Conservation (phyloP, 2,888 invertebrate species). For the Gymnosoma rotundatum region DNA sequence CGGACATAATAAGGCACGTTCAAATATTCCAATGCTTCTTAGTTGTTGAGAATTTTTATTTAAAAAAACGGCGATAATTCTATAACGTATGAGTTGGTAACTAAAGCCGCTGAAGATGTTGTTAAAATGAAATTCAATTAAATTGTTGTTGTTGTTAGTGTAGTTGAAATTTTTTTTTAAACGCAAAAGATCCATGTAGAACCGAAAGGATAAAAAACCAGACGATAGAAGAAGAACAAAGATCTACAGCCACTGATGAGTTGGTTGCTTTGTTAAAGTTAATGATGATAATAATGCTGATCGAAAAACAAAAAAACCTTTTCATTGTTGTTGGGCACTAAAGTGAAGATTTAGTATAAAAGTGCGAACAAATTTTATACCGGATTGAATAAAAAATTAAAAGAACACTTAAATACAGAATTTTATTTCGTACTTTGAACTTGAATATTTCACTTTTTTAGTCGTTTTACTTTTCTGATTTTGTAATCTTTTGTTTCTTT, state of each 20-base stretch:
- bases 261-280: constrained; percentile 18
- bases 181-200: constrained; percentile 61
- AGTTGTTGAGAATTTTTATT: constrained; percentile 6
- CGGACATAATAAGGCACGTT: too few species aligned
- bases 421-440: constrained; percentile 58
- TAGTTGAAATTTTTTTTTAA: constrained; percentile 37
- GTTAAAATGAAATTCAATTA: constrained; percentile 56
- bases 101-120: constrained; percentile 60
- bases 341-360: constrained; percentile 13
- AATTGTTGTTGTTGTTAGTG: constrained; percentile 28
- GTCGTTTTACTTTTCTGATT: constrained; percentile 18
- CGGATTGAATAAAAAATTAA: background rate
- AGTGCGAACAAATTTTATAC: constrained; percentile 28
- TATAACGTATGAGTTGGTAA: background rate
- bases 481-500: constrained; percentile 53
- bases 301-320: constrained; percentile 11
- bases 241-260: background rate
- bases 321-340: constrained; percentile 20
- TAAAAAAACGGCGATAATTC: background rate
- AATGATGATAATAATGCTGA: constrained; percentile 17
- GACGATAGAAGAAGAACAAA: constrained; percentile 5
- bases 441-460: constrained; percentile 29
- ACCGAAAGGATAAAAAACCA: constrained; percentile 17
- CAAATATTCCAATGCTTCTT: too few species aligned
- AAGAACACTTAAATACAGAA: constrained; percentile 24